Evolutionary conservation across 2,888 invertebrate species (phyloP).

Genomic region (Magallana nippona): DNA sequence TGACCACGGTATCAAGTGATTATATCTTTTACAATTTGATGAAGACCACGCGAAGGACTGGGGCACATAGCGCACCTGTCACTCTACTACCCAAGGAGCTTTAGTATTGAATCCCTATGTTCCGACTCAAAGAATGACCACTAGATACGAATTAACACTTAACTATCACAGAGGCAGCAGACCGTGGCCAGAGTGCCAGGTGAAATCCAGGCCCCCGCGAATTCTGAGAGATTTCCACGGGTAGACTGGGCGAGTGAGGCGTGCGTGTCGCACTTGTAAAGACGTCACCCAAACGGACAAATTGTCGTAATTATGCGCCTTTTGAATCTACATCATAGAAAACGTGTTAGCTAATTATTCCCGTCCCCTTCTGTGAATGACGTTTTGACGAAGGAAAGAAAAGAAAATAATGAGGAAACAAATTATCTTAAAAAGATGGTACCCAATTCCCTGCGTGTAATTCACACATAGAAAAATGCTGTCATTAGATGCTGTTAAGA

Average conservation of each 20-base stretch:
- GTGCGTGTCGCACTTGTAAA: constrained; percentile 30
- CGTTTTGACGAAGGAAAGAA: constrained; percentile 28
- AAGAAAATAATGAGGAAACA: constrained; percentile 37
- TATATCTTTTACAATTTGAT: constrained; percentile 40
- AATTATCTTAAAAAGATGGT: constrained; percentile 39
- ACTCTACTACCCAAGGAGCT: constrained; percentile 37
- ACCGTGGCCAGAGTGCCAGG: constrained; percentile 12
- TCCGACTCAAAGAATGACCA: constrained; percentile 31
- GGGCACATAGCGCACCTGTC: constrained; percentile 42
- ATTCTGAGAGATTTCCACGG: constrained; percentile 1
- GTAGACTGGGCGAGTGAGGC: not conserved
- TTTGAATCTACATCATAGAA: constrained; percentile 28
- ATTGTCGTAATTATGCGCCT: constrained; percentile 37
- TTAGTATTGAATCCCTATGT: constrained; percentile 7
- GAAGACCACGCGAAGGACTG: constrained; percentile 32
- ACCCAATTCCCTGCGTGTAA: not conserved
- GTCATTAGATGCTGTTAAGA: constrained; percentile 37
- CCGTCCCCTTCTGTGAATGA: constrained; percentile 26
- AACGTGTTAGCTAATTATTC: constrained; percentile 41
- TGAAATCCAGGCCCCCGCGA: constrained; percentile 30
- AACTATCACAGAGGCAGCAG: not conserved
- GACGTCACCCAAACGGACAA: constrained; percentile 35
- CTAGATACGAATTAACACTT: constrained; percentile 28
- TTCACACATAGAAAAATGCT: not conserved
- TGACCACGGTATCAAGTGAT: constrained; percentile 26